These are phyloP conservation scores for Stomorhina lunata DNA, from an alignment of 2,888 invertebrate species.

Conservation along the genomic window DNA sequence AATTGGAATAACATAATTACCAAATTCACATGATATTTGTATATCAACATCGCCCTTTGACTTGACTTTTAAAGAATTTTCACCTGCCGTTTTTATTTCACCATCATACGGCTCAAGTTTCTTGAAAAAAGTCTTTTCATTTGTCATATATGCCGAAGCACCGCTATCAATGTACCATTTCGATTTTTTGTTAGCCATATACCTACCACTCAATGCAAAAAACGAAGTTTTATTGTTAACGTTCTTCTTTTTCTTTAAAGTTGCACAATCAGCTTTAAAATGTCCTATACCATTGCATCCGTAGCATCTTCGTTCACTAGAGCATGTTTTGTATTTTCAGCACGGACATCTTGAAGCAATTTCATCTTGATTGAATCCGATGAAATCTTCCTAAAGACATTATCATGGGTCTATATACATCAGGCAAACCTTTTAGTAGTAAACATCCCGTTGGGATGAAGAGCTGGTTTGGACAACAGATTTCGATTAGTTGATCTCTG, in stretches of 20 bases:
- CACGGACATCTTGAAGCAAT: slow-evolving; percentile 35
- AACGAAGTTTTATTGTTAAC: neutral
- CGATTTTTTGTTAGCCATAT: neutral
- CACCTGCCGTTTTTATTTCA: neutral
- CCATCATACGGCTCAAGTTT: neutral
- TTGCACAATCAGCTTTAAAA: slow-evolving; percentile 18
- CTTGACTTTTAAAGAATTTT: neutral
- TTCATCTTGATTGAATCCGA: slow-evolving; percentile 40
- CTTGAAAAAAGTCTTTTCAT: neutral
- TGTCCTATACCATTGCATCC: slow-evolving; percentile 29
- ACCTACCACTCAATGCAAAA: slow-evolving; percentile 25
- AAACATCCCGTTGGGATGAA: no score
- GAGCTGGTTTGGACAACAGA: no score
- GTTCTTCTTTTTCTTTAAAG: neutral
- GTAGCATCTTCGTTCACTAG: slow-evolving; percentile 15
- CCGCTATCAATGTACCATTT: slow-evolving; percentile 4
- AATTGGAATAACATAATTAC: no score
- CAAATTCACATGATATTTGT: no score
- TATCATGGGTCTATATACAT: slow-evolving; percentile 60
- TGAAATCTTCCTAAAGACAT: slow-evolving; percentile 64
- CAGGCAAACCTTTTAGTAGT: slow-evolving; percentile 59
- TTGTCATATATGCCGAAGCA: slow-evolving; percentile 15
- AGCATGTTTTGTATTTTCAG: neutral
- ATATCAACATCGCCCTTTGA: neutral
- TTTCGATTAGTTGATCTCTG: no score